Percentiles rank a stretch among this genome's conserved stretches.
Evolutionary conservation across 2,113 vertebrate genomes (phyloP).

Genomic region (Callocephalon fimbriatum): DNA sequence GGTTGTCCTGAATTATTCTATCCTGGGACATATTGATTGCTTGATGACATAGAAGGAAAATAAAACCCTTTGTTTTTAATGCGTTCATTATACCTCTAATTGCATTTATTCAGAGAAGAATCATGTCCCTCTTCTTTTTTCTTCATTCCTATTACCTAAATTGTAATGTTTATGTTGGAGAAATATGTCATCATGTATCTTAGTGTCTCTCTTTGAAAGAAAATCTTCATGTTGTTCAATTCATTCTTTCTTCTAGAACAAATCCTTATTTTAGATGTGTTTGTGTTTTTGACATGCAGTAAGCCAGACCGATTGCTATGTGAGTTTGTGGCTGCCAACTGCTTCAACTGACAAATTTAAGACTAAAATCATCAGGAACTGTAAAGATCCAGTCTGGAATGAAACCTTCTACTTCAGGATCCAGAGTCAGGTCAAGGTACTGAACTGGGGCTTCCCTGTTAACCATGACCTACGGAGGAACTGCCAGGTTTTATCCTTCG

Average conservation of each 20-base stretch:
- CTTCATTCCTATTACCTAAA: neutral
- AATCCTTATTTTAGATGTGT: neutral
- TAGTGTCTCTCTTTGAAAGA: neutral
- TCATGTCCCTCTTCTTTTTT: neutral
- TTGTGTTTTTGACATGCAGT: slow-evolving; percentile 54
- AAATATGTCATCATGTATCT: neutral
- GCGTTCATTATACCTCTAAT: neutral
- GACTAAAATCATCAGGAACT: slow-evolving; percentile 80
- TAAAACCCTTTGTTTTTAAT: neutral
- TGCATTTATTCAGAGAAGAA: neutral
- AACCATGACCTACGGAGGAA: neutral
- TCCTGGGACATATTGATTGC: neutral
- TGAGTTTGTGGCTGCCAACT: slow-evolving; percentile 83
- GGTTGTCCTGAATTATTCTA: neutral
- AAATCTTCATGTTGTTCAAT: neutral
- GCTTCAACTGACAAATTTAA: slow-evolving; percentile 69
- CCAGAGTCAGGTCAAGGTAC: slow-evolving; percentile 84
- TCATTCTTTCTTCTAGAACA: neutral
- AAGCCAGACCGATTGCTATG: slow-evolving; percentile 83
- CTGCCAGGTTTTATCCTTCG: neutral
- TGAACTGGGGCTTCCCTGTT: neutral
- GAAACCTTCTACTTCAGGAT: slow-evolving; percentile 86
- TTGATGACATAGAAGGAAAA: neutral
- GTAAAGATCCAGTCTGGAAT: slow-evolving; percentile 84
- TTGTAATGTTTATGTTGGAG: neutral